Evolutionary conservation across 2,888 invertebrate species (phyloP), one percentile per base, ranked within the genome.

Genomic region (Tetanocera ferruginea): DNA sequence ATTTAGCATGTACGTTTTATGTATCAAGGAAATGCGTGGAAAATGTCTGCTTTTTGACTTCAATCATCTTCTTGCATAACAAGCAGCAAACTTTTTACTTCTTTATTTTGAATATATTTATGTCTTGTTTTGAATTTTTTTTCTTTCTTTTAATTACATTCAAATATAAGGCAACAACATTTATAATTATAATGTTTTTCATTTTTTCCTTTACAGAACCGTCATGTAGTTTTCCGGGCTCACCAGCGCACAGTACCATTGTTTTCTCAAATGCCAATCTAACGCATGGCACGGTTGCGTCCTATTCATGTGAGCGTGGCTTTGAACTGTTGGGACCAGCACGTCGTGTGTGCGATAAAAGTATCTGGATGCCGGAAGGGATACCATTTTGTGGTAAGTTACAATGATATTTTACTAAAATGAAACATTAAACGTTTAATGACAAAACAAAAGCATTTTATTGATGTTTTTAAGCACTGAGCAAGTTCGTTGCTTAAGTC

Each of bases 301-400:
- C 94, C 0, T 97, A 97, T 88, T 91, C 93, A 60, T 97, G 97
- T 86, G 97, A 97, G 87, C 91, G 95, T 57, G 97, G 97, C 17
- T 97, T 97, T 87, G 97, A 97, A 88, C 92, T 97, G 1, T 91
- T 97, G n/a, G 97, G 97, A 0, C 97, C 97, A 0, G 92, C 95
- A 0, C 90, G 96, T 80, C 91, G 97, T 80, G 92, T 93, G 23
- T 97, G 97, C 86, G 93, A 93, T 69, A 93, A 94, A 83, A 95
- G 95, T 14, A 92, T 92, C 60, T 97, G 97, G 97, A 90, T 93
- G 8, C 97, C 97, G 0, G 96, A 96, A 87, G 97, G 97, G 77
- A 95, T 97, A 84, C 97, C 97, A 6, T 97, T 97, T 90, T 97
- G 97, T 90, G 97, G 97, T 97, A 89, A 95, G 95, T 93, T 64